phyloP scores from a whole-genome alignment of 2,113 vertebrate species.

The Atractosteus spatula region DNA sequence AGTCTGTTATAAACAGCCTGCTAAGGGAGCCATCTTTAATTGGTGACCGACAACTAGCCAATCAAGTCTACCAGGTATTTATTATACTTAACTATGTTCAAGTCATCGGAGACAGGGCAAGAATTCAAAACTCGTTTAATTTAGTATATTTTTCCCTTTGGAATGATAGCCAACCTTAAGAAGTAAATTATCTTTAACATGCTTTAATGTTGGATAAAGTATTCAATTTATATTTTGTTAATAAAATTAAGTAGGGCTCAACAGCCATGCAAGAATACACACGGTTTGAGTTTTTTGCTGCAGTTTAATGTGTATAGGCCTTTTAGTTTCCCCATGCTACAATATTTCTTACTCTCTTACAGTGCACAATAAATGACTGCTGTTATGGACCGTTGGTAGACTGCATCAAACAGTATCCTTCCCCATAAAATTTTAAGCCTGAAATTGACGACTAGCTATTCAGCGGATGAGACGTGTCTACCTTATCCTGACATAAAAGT shows the following conservation, averaged over 20 bases:
- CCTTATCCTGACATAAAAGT: conserved; percentile 90
- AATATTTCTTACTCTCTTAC: conserved; percentile 67
- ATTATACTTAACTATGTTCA: no score
- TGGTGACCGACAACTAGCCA: conserved; percentile 84
- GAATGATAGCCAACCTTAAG: not conserved
- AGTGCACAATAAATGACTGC: conserved; percentile 98
- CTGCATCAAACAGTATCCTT: conserved; percentile 99
- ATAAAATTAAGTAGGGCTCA: conserved; percentile 44
- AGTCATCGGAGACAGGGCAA: no score
- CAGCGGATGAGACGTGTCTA: conserved; percentile 83
- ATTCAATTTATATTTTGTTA: conserved; percentile 64
- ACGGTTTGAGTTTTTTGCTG: not conserved
- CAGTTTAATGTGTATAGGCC: conserved; percentile 32
- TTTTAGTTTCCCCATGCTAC: conserved; percentile 39
- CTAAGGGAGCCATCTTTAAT: conserved; percentile 91
- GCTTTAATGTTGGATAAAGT: conserved; percentile 64
- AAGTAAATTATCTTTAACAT: conserved; percentile 36
- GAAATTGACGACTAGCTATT: conserved; percentile 85
- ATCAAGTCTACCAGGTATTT: conserved; percentile 90
- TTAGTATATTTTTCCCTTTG: not conserved
- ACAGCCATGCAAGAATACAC: conserved; percentile 49
- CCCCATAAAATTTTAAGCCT: conserved; percentile 92
- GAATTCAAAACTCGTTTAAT: not conserved
- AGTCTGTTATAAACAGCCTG: conserved; percentile 87
- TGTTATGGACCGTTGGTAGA: conserved; percentile 99